Percentiles rank a stretch among this genome's conserved stretches.
Evolutionary conservation across 2,888 invertebrate species (phyloP).

Genomic region (Iphiclides podalirius): DNA sequence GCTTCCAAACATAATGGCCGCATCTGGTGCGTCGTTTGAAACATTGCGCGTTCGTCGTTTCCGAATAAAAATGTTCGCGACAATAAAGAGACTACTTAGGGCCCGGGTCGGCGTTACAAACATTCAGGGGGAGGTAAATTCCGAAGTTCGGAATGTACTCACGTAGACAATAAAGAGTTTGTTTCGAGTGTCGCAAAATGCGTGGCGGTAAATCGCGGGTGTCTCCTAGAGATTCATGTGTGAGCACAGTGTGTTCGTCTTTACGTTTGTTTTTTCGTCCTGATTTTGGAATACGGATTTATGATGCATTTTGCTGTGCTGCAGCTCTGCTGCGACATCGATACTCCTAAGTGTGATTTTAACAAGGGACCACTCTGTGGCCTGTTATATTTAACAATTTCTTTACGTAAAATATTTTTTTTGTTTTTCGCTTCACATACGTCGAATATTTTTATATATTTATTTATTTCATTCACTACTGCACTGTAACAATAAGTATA

Average conservation of each 20-base stretch:
- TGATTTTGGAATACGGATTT: slow-evolving; percentile 24
- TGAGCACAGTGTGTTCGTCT: slow-evolving; percentile 11
- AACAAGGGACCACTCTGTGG: no score
- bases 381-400: no score
- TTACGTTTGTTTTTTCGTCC: slow-evolving; percentile 1
- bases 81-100: slow-evolving; percentile 52
- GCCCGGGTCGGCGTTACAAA: slow-evolving; percentile 37
- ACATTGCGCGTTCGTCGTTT: slow-evolving; percentile 29
- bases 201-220: slow-evolving; percentile 40
- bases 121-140: slow-evolving; percentile 51
- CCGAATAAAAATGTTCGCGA: slow-evolving; percentile 70
- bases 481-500: no score
- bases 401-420: no score
- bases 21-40: background rate
- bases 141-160: slow-evolving; percentile 60
- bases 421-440: no score
- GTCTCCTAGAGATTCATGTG: slow-evolving; percentile 24
- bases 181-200: slow-evolving; percentile 48
- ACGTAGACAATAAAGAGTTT: slow-evolving; percentile 64
- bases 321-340: no score
- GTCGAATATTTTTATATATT: no score
- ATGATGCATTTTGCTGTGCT: no score
- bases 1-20: background rate
- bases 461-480: no score
- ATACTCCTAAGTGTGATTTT: no score